Evolutionary conservation across 2,797 vertebrate genomes (phyloP).

Genomic region (Tragopan temminckii): DNA sequence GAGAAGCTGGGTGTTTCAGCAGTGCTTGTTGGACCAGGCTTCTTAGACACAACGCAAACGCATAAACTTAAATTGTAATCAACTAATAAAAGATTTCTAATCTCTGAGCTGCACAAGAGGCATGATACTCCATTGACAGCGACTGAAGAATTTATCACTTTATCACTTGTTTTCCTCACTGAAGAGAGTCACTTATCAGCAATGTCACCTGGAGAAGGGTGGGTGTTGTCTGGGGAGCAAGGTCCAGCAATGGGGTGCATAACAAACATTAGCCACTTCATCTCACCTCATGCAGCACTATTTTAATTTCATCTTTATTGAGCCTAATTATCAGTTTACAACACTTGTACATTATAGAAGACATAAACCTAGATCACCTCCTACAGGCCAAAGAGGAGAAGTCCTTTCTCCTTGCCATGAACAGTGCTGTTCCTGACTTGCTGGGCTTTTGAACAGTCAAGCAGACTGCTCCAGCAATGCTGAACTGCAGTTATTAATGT

Average conservation of each 20-base stretch:
- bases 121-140: neutral
- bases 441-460: neutral
- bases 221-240: conserved; percentile 67
- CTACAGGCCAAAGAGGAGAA: conserved; percentile 10
- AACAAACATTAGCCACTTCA: conserved; percentile 75
- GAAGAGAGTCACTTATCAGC: conserved; percentile 53
- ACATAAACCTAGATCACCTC: conserved; percentile 42
- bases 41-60: neutral
- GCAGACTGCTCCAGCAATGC: neutral
- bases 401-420: neutral
- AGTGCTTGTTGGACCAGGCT: neutral
- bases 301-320: conserved; percentile 48
- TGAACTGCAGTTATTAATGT: neutral
- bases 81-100: conserved; percentile 15
- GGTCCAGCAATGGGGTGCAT: conserved; percentile 60
- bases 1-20: neutral
- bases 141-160: conserved; percentile 32
- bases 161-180: conserved; percentile 60
- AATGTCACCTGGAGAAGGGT: conserved; percentile 5
- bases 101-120: neutral
- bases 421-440: neutral
- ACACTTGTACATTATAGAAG: neutral
- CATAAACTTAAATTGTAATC: neutral
- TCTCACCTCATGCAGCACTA: neutral
- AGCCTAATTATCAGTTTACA: conserved; percentile 47